phyloP scores from a whole-genome alignment of 2,888 invertebrate genomes.

The Melanchra persicariae region DNA sequence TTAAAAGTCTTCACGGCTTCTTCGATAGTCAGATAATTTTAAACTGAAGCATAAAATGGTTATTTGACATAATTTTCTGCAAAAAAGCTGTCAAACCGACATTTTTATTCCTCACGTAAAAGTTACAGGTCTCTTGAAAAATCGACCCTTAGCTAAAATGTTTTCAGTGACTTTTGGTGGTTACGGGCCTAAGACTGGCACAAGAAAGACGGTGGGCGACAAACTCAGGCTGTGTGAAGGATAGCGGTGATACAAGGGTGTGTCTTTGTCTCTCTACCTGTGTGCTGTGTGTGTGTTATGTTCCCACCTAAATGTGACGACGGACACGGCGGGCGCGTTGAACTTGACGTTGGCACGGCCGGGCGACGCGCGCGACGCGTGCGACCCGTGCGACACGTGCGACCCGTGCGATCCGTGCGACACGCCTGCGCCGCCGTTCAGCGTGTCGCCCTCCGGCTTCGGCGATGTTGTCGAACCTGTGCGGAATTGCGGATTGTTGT shows the following conservation, averaged over 20 bases:
- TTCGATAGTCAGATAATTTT: no score
- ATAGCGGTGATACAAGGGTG: constrained; percentile 75
- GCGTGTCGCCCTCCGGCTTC: constrained; percentile 50
- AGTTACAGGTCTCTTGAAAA: no score
- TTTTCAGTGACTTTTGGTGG: not conserved
- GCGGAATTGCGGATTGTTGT: no score
- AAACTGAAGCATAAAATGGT: no score
- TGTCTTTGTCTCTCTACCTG: constrained; percentile 93
- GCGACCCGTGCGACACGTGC: constrained; percentile 80
- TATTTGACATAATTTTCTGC: no score
- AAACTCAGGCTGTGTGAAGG: constrained; percentile 69
- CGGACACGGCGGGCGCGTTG: constrained; percentile 95
- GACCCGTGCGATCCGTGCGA: constrained; percentile 65
- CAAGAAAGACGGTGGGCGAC: constrained; percentile 56
- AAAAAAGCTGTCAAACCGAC: no score
- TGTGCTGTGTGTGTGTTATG: constrained; percentile 89
- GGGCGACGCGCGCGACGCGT: constrained; percentile 77
- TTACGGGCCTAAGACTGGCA: constrained; percentile 9
- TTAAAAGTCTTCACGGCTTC: no score
- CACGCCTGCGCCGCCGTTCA: constrained; percentile 59
- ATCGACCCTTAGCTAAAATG: not conserved
- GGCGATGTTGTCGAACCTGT: constrained; percentile 67
- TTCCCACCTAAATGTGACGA: constrained; percentile 98
- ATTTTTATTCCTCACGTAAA: no score
- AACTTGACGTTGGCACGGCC: constrained; percentile 88